Evolutionary conservation across 2,888 invertebrate species (phyloP).

Genomic region (Crossocerus cetratus): DNA sequence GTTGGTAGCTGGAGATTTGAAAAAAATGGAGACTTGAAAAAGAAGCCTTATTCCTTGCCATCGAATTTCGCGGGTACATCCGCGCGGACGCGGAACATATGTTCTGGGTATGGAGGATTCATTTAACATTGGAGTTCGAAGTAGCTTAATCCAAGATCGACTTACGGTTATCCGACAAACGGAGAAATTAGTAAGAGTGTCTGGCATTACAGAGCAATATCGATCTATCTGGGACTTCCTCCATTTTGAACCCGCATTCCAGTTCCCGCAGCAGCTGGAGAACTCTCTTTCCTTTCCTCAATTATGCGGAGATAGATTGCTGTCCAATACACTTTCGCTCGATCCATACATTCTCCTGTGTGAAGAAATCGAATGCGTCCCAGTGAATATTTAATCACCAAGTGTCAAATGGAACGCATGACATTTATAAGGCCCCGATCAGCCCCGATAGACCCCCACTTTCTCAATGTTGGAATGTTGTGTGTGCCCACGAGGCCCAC

Average conservation of each 20-base stretch:
- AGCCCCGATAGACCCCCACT: slow-evolving; percentile 33
- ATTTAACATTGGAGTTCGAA: no score
- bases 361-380: slow-evolving; percentile 8
- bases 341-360: not conserved
- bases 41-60: not conserved
- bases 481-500: not conserved
- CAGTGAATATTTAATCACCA: not conserved
- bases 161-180: slow-evolving; percentile 57
- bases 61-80: slow-evolving; percentile 46
- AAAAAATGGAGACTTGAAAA: slow-evolving; percentile 17
- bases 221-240: slow-evolving; percentile 65
- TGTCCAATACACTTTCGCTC: not conserved
- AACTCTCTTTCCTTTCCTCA: slow-evolving; percentile 23
- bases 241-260: slow-evolving; percentile 70
- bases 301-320: slow-evolving; percentile 12
- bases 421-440: slow-evolving; percentile 41
- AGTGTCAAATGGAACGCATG: slow-evolving; percentile 40
- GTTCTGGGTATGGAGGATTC: no score
- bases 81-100: no score
- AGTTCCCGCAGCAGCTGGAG: slow-evolving; percentile 51
- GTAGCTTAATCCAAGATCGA: not conserved
- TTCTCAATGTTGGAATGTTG: slow-evolving; percentile 14
- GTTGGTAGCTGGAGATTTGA: slow-evolving; percentile 5
- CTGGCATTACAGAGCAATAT: slow-evolving; percentile 65
- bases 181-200: slow-evolving; percentile 60